phyloP scores from a whole-genome alignment of 2,888 invertebrate genomes.

The Megastigmus dorsalis region DNA sequence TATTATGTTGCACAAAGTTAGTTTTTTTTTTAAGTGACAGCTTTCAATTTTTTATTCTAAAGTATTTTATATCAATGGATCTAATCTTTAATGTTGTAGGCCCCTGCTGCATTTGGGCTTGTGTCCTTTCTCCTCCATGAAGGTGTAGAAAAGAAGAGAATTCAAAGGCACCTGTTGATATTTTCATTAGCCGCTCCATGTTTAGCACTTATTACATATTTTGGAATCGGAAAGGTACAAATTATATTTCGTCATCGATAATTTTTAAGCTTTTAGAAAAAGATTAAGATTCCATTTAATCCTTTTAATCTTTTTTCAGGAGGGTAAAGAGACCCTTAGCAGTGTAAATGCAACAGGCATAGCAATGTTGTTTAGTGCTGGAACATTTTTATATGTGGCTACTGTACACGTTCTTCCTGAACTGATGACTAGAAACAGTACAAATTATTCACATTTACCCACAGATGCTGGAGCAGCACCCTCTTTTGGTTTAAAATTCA shows the following conservation, averaged over 20 bases:
- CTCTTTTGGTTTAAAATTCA: conserved; percentile 80
- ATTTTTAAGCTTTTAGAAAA: not conserved
- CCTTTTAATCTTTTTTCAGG: conserved; percentile 78
- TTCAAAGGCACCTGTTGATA: conserved; percentile 90
- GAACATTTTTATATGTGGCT: conserved; percentile 98
- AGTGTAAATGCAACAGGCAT: conserved; percentile 95
- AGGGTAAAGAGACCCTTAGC: conserved; percentile 92
- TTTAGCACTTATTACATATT: conserved; percentile 92
- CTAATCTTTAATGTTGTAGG: conserved; percentile 75
- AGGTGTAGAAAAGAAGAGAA: conserved; percentile 91
- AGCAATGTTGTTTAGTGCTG: conserved; percentile 98
- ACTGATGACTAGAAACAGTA: conserved; percentile 79
- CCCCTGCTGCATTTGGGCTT: conserved; percentile 98
- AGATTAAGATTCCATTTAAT: not conserved
- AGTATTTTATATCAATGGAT: not conserved
- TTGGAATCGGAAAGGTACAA: conserved; percentile 86
- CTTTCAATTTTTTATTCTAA: conserved; percentile 16
- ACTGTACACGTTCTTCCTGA: conserved; percentile 99
- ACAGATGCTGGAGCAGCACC: conserved; percentile 66
- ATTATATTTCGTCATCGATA: not conserved
- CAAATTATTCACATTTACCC: conserved; percentile 74
- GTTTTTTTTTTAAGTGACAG: not conserved
- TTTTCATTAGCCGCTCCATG: conserved; percentile 96
- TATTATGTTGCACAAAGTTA: conserved; percentile 97
- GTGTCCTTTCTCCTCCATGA: conserved; percentile 98